phyloP scores from a whole-genome alignment of 2,888 invertebrate genomes.

The Sminthurides aquaticus region DNA sequence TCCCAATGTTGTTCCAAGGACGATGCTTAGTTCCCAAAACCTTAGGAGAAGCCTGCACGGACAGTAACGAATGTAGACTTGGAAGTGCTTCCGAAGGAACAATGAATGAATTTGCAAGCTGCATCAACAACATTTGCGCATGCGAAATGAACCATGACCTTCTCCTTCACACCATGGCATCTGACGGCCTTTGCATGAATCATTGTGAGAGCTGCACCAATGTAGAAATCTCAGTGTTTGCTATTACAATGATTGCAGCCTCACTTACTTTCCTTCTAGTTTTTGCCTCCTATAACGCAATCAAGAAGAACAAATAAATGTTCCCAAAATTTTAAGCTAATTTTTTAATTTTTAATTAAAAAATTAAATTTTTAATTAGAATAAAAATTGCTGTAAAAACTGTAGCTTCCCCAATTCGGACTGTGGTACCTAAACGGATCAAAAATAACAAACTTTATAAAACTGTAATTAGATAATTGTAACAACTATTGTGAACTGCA shows the following conservation, averaged over 20 bases:
- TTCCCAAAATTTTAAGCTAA: not conserved
- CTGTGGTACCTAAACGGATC: too few species aligned
- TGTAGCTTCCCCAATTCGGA: too few species aligned
- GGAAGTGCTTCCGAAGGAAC: not conserved
- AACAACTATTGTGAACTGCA: too few species aligned
- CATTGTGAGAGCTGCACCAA: not conserved
- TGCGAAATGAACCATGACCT: not conserved
- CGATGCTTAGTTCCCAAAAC: not conserved
- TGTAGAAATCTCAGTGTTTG: not conserved
- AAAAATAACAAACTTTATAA: too few species aligned
- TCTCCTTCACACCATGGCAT: not conserved
- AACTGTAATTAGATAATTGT: too few species aligned
- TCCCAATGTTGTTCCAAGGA: not conserved
- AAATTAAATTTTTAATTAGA: too few species aligned
- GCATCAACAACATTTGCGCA: not conserved
- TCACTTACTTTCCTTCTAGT: not conserved
- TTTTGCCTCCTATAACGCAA: not conserved
- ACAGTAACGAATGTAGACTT: not conserved
- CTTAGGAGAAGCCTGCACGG: not conserved
- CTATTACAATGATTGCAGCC: not conserved
- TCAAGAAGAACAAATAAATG: not conserved
- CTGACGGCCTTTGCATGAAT: not conserved
- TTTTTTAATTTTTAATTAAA: too few species aligned
- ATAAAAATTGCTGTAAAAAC: too few species aligned
- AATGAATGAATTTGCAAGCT: not conserved